Percentiles rank a stretch among this genome's conserved stretches.
Conservation (phyloP, 2,888 invertebrate species). For the Erebia aethiops region DNA sequence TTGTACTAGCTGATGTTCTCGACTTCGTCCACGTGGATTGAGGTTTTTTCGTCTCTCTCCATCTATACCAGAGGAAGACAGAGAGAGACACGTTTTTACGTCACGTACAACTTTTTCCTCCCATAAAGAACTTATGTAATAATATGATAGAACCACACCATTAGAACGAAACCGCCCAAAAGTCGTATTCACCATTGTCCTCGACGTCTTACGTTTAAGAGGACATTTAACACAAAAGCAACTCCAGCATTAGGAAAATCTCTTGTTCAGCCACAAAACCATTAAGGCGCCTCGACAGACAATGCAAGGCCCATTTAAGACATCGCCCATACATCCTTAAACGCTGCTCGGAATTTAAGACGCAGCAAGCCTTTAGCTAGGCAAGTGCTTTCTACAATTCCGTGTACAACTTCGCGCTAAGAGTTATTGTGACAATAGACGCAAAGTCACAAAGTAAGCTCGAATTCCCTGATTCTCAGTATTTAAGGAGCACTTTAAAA, state of each 20-base stretch:
- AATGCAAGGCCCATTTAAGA: conserved; percentile 40
- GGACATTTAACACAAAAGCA: conserved; percentile 31
- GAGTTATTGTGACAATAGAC: conserved; percentile 8
- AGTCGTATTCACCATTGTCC: not conserved
- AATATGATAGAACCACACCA: not conserved
- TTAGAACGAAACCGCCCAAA: not conserved
- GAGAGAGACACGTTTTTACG: too few species aligned
- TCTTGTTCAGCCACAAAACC: conserved; percentile 37
- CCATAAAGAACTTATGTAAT: not conserved
- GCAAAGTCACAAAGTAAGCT: not conserved
- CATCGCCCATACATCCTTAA: conserved; percentile 37
- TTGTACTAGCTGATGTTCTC: too few species aligned
- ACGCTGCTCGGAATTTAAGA: conserved; percentile 30
- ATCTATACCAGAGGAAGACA: too few species aligned
- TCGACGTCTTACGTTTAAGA: not conserved
- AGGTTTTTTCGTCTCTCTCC: too few species aligned
- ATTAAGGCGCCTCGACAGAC: conserved; percentile 37
- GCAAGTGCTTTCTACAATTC: conserved; percentile 32
- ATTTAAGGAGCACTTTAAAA: not conserved
- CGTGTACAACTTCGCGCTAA: conserved; percentile 29
- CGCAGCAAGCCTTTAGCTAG: conserved; percentile 32
- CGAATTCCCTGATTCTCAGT: not conserved
- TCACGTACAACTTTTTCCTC: too few species aligned
- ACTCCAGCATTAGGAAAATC: conserved; percentile 38
- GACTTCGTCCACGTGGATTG: too few species aligned